A percentile compares a stretch with the other conserved stretches of the same genome.
Conservation (phyloP, 1,140 invertebrate species). For the Aleiodes sp. region DNA sequence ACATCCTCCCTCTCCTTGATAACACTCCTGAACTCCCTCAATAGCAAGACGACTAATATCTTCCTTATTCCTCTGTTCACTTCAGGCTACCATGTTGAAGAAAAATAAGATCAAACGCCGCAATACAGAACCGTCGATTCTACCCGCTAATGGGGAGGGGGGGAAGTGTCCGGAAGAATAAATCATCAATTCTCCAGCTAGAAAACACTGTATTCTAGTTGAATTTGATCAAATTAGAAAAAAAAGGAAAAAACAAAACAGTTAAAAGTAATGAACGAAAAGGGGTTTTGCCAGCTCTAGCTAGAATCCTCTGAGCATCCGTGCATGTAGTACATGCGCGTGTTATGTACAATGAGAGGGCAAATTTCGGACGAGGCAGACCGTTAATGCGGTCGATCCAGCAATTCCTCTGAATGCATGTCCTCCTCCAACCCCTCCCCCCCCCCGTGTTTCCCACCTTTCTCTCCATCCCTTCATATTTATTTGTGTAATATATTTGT, state of each 20-base stretch:
- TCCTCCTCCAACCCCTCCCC: constrained; percentile 24
- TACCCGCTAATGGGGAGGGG: constrained; percentile 74
- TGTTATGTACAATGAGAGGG: constrained; percentile 27
- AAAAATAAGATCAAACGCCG: constrained; percentile 95
- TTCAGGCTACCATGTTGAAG: constrained; percentile 89
- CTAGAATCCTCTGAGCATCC: constrained; percentile 48
- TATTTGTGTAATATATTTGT: constrained; percentile 31
- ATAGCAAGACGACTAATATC: constrained; percentile 60
- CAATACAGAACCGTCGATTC: constrained; percentile 85
- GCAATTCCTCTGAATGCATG: constrained; percentile 40
- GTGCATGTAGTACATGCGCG: constrained; percentile 31
- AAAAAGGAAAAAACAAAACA: not conserved
- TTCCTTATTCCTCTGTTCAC: constrained; percentile 65
- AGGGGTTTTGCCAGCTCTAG: constrained; percentile 39
- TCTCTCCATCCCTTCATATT: constrained; percentile 7
- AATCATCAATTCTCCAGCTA: constrained; percentile 49
- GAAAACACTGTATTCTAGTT: not conserved
- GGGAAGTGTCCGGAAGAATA: constrained; percentile 71
- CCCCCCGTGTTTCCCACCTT: constrained; percentile 18
- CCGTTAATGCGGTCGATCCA: constrained; percentile 42
- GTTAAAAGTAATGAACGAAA: constrained; percentile 21
- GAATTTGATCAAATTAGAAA: not conserved
- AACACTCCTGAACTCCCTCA: constrained; percentile 27
- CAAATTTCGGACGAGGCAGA: constrained; percentile 53
- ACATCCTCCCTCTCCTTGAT: constrained; percentile 44